Base-by-base conservation (phyloP, 2,888 invertebrate genomes). In the Lottia scabra region DNA sequence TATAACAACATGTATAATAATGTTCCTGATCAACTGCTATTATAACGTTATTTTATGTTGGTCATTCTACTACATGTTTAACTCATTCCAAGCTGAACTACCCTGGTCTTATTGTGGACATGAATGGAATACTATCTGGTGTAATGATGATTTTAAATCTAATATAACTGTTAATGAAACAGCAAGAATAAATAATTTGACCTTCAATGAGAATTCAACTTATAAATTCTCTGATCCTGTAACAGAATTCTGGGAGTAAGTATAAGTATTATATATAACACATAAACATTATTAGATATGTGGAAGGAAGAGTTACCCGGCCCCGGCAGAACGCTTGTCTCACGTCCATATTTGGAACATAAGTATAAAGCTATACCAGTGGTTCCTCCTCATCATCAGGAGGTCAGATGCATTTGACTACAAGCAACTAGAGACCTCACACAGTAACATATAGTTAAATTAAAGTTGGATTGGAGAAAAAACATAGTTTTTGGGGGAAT, bases 41-140 rank as follows among this genome's bases (percentile, higher is more conserved):
- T 92, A 92, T 87, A 91, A 92, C 75, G 90, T 92, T 10, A 91
- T 92, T 72, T 81, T 92, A 72, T 87, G 89, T 48, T 91, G 91
- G 91, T 88, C 90, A 2, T 84, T 91, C 71, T 87, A 87, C 75
- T 90, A 91, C 81, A 83, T 90, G 76, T 87, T 87, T 73, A 83
- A 89, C 38, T 91, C 90, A n/a, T 91, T 91, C 80, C 86, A 85
- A 45, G 82, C 82, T 12, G 83, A 82, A 66, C 84, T 91, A 26
- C 91, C 92, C 0, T 92, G 92, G 92, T 85, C 90, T 3, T 85
- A 86, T 4, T 92, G 92, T 83, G 89, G 87, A 56, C 89, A 92
- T 80, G 79, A 81, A 62, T 92, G 91, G 92, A 92, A 91, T 79
- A 91, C 91, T 0, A 81, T 81, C 6, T 84, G 86, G 67, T 86